These are phyloP conservation scores for Premnoplex brunnescens DNA, from an alignment of 2,797 vertebrate genomes.

Conservation along the genomic window DNA sequence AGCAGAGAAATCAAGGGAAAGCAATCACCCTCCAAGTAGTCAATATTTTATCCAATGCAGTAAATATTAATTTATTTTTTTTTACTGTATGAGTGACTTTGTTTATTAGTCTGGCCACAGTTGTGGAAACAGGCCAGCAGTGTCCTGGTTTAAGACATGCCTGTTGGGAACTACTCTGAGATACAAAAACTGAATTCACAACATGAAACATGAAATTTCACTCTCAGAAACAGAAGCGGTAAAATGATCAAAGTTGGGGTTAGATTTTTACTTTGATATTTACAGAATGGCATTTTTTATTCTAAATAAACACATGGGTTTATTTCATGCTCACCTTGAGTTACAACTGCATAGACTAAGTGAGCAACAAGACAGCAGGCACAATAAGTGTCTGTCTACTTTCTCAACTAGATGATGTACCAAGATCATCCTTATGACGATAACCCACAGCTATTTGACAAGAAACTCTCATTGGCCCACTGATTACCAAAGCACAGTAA, in stretches of 20 bases:
- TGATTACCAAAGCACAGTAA: background rate
- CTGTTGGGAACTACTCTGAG: background rate
- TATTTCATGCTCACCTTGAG: background rate
- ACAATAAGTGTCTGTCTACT: background rate
- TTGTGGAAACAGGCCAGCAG: background rate
- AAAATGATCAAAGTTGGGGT: fast-evolving
- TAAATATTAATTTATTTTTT: background rate
- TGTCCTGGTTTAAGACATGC: background rate
- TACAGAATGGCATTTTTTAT: background rate
- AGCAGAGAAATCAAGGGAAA: background rate
- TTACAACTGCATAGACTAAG: background rate
- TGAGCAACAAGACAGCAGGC: background rate
- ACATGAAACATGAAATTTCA: background rate
- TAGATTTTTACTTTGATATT: background rate
- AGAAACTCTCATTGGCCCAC: background rate
- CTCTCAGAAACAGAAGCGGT: background rate
- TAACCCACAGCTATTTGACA: background rate
- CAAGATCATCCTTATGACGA: background rate
- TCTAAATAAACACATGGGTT: background rate
- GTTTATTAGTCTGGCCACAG: background rate
- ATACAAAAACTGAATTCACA: background rate
- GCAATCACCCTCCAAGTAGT: background rate
- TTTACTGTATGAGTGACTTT: background rate
- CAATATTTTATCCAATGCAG: background rate
- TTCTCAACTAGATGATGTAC: background rate